Conservation (phyloP, 2,888 invertebrate species). For the Cantharis nigra region DNA sequence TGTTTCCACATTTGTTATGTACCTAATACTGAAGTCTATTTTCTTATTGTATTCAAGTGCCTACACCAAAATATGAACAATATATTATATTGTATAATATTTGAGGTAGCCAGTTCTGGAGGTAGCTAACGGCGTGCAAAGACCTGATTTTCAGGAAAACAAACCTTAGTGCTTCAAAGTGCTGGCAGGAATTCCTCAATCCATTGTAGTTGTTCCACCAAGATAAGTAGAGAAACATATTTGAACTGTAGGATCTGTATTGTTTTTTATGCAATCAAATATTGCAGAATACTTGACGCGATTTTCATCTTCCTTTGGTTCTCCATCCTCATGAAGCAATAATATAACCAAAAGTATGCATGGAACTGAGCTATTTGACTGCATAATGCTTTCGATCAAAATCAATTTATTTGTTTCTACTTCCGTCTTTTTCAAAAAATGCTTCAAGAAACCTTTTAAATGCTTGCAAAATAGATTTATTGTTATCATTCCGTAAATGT, state of each 20-base stretch:
- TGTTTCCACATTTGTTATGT: too few species aligned
- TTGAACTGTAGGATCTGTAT: constrained; percentile 5
- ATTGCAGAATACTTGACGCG: not conserved
- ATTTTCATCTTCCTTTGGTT: not conserved
- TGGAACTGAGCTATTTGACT: not conserved
- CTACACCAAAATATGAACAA: too few species aligned
- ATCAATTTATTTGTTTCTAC: not conserved
- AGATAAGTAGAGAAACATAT: constrained; percentile 8
- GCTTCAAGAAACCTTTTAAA: not conserved
- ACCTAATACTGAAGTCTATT: too few species aligned
- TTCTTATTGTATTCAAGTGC: too few species aligned
- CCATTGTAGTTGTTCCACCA: not conserved
- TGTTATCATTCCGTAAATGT: not conserved
- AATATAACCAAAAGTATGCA: constrained; percentile 12
- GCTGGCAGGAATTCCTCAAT: not conserved
- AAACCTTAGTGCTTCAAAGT: too few species aligned
- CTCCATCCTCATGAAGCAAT: not conserved
- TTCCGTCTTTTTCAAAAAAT: not conserved
- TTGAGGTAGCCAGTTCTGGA: not conserved
- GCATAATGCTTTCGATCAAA: constrained; percentile 3
- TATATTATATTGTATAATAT: too few species aligned
- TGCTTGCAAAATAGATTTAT: not conserved
- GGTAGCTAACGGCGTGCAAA: not conserved
- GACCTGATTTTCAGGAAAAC: too few species aligned
- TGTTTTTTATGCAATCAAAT: not conserved